Percentiles rank a stretch among this genome's conserved stretches.
These are phyloP conservation scores for Meta bourneti DNA, from an alignment of 2,888 invertebrate genomes.

Conservation along the genomic window DNA sequence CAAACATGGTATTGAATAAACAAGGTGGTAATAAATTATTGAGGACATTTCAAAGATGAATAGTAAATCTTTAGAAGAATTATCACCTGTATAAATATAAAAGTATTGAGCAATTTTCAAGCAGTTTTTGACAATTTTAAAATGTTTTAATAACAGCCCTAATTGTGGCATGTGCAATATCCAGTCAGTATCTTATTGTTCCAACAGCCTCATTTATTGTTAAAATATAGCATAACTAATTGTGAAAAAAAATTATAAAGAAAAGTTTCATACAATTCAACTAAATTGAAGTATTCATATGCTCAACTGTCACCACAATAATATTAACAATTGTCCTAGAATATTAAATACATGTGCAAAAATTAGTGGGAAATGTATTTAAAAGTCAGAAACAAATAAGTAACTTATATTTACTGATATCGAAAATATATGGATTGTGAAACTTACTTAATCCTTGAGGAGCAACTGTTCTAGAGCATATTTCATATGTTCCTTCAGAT, in stretches of 20 bases:
- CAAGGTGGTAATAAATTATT: neutral
- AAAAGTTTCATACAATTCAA: too few species aligned
- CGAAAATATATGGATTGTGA: neutral
- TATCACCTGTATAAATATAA: neutral
- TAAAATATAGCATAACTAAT: too few species aligned
- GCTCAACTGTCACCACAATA: too few species aligned
- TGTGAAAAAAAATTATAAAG: too few species aligned
- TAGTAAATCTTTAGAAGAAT: neutral
- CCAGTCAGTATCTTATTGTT: too few species aligned
- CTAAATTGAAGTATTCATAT: too few species aligned
- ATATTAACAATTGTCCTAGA: neutral
- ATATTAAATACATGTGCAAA: too few species aligned
- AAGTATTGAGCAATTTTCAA: neutral
- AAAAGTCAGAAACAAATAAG: neutral
- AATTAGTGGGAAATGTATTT: neutral
- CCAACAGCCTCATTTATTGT: too few species aligned
- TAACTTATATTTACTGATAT: too few species aligned
- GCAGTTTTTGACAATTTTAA: too few species aligned
- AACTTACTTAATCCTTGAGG: constrained; percentile 87
- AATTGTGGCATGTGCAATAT: too few species aligned
- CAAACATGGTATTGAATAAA: neutral
- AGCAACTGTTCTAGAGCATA: constrained; percentile 94
- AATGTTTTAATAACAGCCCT: too few species aligned
- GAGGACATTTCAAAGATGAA: neutral
- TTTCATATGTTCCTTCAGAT: constrained; percentile 99